phyloP scores from a whole-genome alignment of 2,113 vertebrate genomes.

The Sakesphorus luctuosus region DNA sequence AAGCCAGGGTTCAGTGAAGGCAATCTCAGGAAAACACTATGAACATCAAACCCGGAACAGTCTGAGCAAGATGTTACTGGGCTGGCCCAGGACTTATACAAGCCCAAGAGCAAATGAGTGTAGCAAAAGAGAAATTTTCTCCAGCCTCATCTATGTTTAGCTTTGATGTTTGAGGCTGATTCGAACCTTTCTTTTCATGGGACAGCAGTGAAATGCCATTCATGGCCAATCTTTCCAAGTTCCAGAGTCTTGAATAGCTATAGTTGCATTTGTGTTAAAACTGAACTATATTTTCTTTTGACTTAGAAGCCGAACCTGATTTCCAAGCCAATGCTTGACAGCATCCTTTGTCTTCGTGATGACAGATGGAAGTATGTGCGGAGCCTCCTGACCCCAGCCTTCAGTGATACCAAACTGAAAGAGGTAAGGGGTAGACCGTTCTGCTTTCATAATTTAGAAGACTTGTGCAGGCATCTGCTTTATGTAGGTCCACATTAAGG shows the following conservation, averaged over 20 bases:
- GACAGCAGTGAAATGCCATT: not conserved
- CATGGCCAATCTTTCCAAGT: not conserved
- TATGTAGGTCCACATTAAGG: not conserved
- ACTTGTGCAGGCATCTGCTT: not conserved
- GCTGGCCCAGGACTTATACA: not conserved
- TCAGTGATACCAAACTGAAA: slow-evolving; percentile 85
- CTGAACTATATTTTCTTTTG: slow-evolving; percentile 5
- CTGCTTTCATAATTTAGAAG: not conserved
- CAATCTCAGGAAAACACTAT: not conserved
- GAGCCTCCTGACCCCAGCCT: slow-evolving; percentile 83
- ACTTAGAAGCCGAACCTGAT: slow-evolving; percentile 65
- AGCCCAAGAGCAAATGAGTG: not conserved
- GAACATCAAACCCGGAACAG: not conserved
- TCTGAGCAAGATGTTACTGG: not conserved
- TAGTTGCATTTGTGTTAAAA: not conserved
- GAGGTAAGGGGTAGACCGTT: slow-evolving; percentile 76
- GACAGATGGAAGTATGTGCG: slow-evolving; percentile 88
- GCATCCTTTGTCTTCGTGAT: slow-evolving; percentile 85
- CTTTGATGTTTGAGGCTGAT: not conserved
- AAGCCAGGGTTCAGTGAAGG: not conserved
- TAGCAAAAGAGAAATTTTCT: not conserved
- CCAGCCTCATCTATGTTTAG: not conserved
- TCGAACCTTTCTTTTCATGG: rapidly evolving
- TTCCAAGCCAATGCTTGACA: slow-evolving; percentile 85
- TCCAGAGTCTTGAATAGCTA: not conserved